Percentiles rank a stretch among this genome's conserved stretches.
phyloP scores from a whole-genome alignment of 2,113 vertebrate species.

The Struthidea cinerea region DNA sequence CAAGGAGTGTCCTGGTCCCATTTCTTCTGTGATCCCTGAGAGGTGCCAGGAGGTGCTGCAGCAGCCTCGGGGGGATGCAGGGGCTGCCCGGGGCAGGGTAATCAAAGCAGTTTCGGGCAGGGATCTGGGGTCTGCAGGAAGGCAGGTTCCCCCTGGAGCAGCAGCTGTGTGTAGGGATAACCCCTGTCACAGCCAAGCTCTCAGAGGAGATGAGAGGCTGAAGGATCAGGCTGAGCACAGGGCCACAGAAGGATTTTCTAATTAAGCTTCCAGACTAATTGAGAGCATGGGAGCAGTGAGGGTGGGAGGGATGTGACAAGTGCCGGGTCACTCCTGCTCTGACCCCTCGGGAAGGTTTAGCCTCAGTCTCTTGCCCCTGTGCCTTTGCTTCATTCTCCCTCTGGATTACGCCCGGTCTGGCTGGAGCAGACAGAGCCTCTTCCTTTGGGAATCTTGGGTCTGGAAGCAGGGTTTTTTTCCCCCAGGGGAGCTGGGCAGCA shows the following conservation, averaged over 20 bases:
- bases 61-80: not conserved
- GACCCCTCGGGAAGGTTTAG: not conserved
- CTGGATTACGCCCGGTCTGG: accelerated
- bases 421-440: not conserved
- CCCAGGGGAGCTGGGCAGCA: not conserved
- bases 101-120: not conserved
- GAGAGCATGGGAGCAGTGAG: not conserved
- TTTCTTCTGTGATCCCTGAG: not conserved
- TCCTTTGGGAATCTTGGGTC: not conserved
- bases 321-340: not conserved
- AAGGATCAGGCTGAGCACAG: not conserved
- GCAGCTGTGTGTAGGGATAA: not conserved
- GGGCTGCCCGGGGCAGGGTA: not conserved
- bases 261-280: not conserved
- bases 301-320: not conserved
- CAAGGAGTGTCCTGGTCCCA: not conserved
- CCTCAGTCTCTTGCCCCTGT: not conserved
- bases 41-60: not conserved
- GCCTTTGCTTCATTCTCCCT: not conserved
- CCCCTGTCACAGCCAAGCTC: accelerated
- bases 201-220: not conserved
- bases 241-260: not conserved
- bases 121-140: not conserved
- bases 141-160: not conserved
- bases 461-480: not conserved